Evolutionary conservation across 1,140 invertebrate species (phyloP), one percentile per base, ranked within the genome.

Genomic region (Homarus americanus): DNA sequence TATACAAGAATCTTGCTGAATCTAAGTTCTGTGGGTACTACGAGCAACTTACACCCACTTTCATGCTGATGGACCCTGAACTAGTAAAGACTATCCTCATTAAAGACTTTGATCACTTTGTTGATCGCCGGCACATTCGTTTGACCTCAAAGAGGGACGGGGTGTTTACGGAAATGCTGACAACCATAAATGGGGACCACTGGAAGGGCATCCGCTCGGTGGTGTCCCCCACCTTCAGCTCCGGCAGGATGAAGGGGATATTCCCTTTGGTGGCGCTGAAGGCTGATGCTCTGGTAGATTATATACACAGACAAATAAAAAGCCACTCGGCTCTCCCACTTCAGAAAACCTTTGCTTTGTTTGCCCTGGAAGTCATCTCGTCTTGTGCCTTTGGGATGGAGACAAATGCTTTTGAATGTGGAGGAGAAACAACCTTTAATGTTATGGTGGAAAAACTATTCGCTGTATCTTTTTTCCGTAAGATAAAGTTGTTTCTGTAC

Each of bases 101-200:
- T 0, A 96, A 96, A 93, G 95, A 96, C 87, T 96, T 96, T 88
- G 95, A 96, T 4, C 93, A 95, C 92, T 97, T 96, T 87, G 93
- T 94, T 0, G 95, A 96, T 92, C 96, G 96, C 73, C 92, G 92
- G 15, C n/a, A 12, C 49, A 38, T 90, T 32, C 34, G 17, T 17
- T 40, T 83, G 7, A 36, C 63, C 1, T 15, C 15, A 38, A 34
- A 75, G 1, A 44, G 12, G 20, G 87, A 84, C 24, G 86, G 78
- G n/a, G 17, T 89, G 4, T 58, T 63, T 1, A 92, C 84, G 32
- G 79, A 89, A 10, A 72, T 87, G 38, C 73, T 92, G 34, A 92
- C 91, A 0, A 36, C 1, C 0, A 36, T 72, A 32, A 84, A 40
- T 20, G 91, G 91, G 1, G 58, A 41, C n/a, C 85, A 92, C 85